These are phyloP conservation scores for Parotocinclus haroldoi DNA, from an alignment of 2,797 vertebrate species.

Conservation along the genomic window DNA sequence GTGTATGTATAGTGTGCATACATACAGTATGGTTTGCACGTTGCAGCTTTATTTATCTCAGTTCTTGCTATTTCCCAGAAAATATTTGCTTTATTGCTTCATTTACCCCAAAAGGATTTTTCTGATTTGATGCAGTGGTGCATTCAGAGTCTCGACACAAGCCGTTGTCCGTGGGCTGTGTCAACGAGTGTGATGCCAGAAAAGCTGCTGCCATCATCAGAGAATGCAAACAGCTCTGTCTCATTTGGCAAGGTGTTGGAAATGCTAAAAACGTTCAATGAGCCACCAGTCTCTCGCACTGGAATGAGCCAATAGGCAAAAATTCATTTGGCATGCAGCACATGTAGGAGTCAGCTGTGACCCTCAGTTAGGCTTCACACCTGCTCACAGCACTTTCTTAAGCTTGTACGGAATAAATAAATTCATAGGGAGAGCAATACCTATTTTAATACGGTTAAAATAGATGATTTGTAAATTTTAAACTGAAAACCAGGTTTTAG, in stretches of 20 bases:
- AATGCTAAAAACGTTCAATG: constrained; percentile 19
- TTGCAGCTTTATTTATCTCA: constrained; percentile 12
- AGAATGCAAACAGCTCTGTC: constrained; percentile 36
- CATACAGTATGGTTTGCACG: neutral
- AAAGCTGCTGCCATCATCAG: constrained; percentile 20
- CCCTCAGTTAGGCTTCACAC: constrained; percentile 62
- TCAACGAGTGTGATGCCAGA: constrained; percentile 1
- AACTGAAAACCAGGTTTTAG: too few relatives aligned
- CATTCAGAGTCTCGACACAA: constrained; percentile 25
- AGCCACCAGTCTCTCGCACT: constrained; percentile 36
- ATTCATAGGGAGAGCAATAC: constrained; percentile 10
- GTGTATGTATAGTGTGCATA: too few relatives aligned
- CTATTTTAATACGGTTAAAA: too few relatives aligned
- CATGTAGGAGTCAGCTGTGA: constrained; percentile 65
- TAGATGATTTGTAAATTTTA: too few relatives aligned
- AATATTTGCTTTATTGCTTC: too few relatives aligned
- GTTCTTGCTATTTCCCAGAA: neutral
- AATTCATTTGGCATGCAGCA: constrained; percentile 59
- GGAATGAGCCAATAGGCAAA: constrained; percentile 47
- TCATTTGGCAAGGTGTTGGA: constrained; percentile 37
- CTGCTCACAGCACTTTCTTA: constrained; percentile 54
- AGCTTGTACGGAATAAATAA: constrained; percentile 26
- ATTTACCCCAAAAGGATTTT: constrained; percentile 6
- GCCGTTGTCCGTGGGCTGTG: constrained; percentile 18
- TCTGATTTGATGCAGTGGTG: constrained; percentile 2